Base-by-base conservation (phyloP, 2,888 invertebrate genomes). In the Ommatoiulus sabulosus region DNA sequence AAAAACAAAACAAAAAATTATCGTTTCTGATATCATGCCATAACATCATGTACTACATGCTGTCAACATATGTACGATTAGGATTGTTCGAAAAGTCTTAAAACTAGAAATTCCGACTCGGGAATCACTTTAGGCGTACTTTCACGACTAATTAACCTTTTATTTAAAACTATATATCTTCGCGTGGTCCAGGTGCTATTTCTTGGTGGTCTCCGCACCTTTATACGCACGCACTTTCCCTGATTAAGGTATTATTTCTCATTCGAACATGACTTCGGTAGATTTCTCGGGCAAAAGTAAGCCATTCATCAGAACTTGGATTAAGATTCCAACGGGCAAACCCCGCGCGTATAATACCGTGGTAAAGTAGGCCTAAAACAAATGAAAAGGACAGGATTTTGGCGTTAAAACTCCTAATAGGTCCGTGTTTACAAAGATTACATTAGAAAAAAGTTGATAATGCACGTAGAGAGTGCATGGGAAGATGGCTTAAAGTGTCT, bases 401-500 rank as follows among this genome's bases (percentile, higher is more conserved):
- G 80, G 35, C 35, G 80, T 80, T 80, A 80, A 80, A 80, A 80
- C 80, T 80, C 35, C 80, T 80, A 80, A 80, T 80, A 80, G 80
- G 80, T 80, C 80, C 80, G 12, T 80, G 80, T 80, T 80, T 35
- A 80, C 80, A 80, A 80, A 80, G 80, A 80, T 80, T 80, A 80
- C 80, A 43, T 80, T 80, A 15, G 80, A 63, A 63, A 80, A 80
- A 80, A 80, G 80, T 80, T 80, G 80, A 80, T 80, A 80, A 80
- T 80, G 80, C 80, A 43, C 7, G 80, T 35, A 43, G 80, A 80
- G 80, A 80, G 80, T 35, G 80, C 80, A 80, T 80, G 80, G 80
- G 80, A 80, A 80, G 80, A 80, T 80, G 80, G 80, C 80, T 80
- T 80, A 80, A 80, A 80, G 35, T 80, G 80, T 80, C 80, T 80